A percentile compares a stretch with the other conserved stretches of the same genome.
Evolutionary conservation across 2,113 vertebrate species (phyloP).

Genomic region (Cricetomys ansorgei): DNA sequence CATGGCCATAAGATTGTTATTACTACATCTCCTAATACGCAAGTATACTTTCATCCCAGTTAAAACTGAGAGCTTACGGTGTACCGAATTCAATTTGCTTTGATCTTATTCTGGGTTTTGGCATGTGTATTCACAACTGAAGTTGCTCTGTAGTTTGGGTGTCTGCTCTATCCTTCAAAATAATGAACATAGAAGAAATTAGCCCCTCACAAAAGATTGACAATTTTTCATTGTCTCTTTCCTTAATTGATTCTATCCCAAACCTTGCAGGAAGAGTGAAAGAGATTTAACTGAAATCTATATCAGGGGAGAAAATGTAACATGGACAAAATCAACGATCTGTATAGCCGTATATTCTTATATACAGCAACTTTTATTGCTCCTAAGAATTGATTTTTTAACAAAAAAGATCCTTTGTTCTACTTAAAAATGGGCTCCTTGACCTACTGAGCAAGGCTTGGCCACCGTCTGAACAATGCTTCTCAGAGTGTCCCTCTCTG

Average conservation of each 20-base stretch:
- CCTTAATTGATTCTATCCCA: constrained; percentile 21
- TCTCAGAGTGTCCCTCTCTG: neutral
- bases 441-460: neutral
- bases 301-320: neutral
- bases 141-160: neutral
- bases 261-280: neutral
- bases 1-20: neutral
- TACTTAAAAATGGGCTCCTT: neutral
- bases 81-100: constrained; percentile 1
- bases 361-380: neutral
- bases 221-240: neutral
- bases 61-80: neutral
- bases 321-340: neutral
- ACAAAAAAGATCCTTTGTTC: neutral
- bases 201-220: neutral
- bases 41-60: neutral
- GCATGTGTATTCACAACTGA: neutral
- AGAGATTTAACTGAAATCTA: neutral
- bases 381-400: neutral
- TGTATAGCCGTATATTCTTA: neutral
- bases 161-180: constrained; percentile 16
- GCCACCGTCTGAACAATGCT: neutral
- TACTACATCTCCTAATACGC: neutral
- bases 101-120: neutral
- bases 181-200: neutral